phyloP scores from a whole-genome alignment of 2,113 vertebrate genomes.

The rabbit (Oryctolagus cuniculus) region mOryCun1.1 NC_091441.1:11092501-11093000 shows the following conservation, averaged over 20 bases:
- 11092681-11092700: neutral
- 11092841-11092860: conserved; percentile 63
- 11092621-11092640: neutral
- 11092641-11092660: neutral
- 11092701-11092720: neutral
- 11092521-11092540: neutral
- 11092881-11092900: neutral
- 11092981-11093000: neutral
- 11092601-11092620: neutral
- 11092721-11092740: neutral
- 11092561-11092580: no score
- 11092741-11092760: neutral
- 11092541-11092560: neutral
- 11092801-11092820: conserved; percentile 62
- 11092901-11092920: conserved; percentile 46
- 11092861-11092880: conserved; percentile 54
- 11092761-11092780: conserved; percentile 25
- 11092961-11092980: neutral
- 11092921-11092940: conserved; percentile 13
- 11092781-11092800: conserved; percentile 29
- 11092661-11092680: neutral
- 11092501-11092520: neutral
- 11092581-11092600: neutral
- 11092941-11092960: conserved; percentile 40
- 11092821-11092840: conserved; percentile 65